Percentiles rank a stretch among this genome's conserved stretches.
Evolutionary conservation across 2,888 invertebrate species (phyloP).

Genomic region (Pristionchus exspectatus): DNA sequence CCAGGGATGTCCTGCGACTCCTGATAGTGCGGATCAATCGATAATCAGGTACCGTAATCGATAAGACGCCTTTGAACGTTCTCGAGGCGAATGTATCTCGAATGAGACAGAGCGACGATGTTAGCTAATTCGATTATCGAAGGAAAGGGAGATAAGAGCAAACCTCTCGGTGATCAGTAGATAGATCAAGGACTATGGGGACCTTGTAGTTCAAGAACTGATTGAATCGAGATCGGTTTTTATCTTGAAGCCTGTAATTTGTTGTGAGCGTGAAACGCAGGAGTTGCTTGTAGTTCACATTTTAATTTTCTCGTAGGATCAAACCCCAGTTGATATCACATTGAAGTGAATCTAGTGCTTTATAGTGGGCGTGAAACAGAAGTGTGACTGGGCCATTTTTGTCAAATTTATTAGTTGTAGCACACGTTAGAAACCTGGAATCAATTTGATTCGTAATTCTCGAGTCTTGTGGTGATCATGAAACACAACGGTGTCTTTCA

Average conservation of each 20-base stretch:
- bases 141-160: neutral
- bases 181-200: neutral
- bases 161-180: neutral
- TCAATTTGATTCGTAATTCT: neutral
- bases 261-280: too few relatives aligned
- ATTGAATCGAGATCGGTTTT: too few relatives aligned
- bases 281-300: too few relatives aligned
- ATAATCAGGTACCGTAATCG: constrained; percentile 41
- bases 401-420: too few relatives aligned
- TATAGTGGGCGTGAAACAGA: too few relatives aligned
- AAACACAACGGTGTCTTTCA: neutral
- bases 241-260: too few relatives aligned
- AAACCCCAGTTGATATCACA: too few relatives aligned
- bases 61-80: constrained; percentile 6
- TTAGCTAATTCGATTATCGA: constrained; percentile 38
- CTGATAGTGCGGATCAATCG: neutral
- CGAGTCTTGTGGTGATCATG: neutral
- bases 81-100: neutral
- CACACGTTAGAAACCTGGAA: neutral
- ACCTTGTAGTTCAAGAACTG: too few relatives aligned
- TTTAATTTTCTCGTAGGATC: too few relatives aligned
- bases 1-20: neutral
- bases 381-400: too few relatives aligned
- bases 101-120: constrained; percentile 8
- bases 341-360: too few relatives aligned